These are phyloP conservation scores for Notodonta ziczac DNA, from an alignment of 2,888 invertebrate genomes.

Conservation along the genomic window DNA sequence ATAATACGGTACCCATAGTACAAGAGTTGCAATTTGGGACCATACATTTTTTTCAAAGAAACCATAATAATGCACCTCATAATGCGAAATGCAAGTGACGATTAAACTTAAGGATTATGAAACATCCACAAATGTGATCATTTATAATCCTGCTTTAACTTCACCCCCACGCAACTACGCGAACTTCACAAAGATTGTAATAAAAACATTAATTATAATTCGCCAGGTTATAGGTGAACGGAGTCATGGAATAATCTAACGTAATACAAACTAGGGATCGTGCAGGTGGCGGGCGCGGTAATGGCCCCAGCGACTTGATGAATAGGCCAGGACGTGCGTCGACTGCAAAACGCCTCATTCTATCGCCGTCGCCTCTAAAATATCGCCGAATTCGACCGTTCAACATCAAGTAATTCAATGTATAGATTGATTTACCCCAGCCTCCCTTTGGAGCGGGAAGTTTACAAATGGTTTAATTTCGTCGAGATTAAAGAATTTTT, in stretches of 20 bases:
- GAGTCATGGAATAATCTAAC: constrained; percentile 63
- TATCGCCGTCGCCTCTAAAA: constrained; percentile 72
- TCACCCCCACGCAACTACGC: too few relatives aligned
- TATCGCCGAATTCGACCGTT: constrained; percentile 76
- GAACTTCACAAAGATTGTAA: too few relatives aligned
- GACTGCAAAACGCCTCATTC: constrained; percentile 74
- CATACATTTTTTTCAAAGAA: too few relatives aligned
- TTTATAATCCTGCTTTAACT: too few relatives aligned
- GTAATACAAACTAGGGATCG: constrained; percentile 71
- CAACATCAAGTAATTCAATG: constrained; percentile 79
- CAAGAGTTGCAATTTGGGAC: too few relatives aligned
- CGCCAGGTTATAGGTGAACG: constrained; percentile 62
- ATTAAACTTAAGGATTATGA: too few relatives aligned
- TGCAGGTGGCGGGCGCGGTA: constrained; percentile 77
- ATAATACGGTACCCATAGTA: too few relatives aligned
- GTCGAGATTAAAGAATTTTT: constrained; percentile 57
- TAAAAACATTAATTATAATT: constrained; percentile 36
- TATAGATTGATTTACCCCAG: constrained; percentile 76
- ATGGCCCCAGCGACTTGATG: constrained; percentile 77
- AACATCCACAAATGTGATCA: too few relatives aligned
- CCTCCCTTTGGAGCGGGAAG: constrained; percentile 46
- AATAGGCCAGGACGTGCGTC: constrained; percentile 75
- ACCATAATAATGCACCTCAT: too few relatives aligned
- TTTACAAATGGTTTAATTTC: constrained; percentile 78
- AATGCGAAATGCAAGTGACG: too few relatives aligned